Conservation (phyloP, 2,113 vertebrate genomes). For the Phyllostomus discolor region DNA sequence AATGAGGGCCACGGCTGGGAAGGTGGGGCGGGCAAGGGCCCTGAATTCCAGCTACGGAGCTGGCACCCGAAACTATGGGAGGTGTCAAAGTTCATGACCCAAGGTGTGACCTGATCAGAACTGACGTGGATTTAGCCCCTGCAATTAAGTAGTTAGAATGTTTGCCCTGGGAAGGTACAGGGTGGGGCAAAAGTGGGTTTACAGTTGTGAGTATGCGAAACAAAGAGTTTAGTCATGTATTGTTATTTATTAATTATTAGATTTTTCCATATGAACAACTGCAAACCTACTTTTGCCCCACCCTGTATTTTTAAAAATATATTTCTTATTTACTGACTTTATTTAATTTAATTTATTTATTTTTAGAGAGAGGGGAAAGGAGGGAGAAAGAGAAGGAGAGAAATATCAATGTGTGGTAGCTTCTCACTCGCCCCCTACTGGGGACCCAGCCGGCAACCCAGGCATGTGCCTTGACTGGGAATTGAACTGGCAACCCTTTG, state of each 20-base stretch:
- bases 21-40: not conserved
- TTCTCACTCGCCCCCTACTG: too few species aligned
- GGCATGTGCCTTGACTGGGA: too few species aligned
- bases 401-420: too few species aligned
- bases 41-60: not conserved
- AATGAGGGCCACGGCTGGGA: fast-evolving
- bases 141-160: not conserved
- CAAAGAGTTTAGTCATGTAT: too few species aligned
- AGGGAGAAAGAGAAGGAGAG: too few species aligned
- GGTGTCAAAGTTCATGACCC: not conserved
- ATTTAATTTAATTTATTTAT: too few species aligned
- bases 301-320: not conserved
- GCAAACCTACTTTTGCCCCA: not conserved
- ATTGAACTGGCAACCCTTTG: too few species aligned
- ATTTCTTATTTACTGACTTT: too few species aligned
- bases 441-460: too few species aligned
- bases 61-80: not conserved
- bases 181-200: not conserved
- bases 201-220: not conserved
- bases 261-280: not conserved
- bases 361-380: too few species aligned
- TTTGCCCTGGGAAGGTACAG: not conserved
- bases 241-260: too few species aligned
- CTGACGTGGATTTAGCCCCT: not conserved
- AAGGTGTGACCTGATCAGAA: not conserved